phyloP scores from a whole-genome alignment of 2,797 vertebrate species.

The Vipera ursinii region DNA sequence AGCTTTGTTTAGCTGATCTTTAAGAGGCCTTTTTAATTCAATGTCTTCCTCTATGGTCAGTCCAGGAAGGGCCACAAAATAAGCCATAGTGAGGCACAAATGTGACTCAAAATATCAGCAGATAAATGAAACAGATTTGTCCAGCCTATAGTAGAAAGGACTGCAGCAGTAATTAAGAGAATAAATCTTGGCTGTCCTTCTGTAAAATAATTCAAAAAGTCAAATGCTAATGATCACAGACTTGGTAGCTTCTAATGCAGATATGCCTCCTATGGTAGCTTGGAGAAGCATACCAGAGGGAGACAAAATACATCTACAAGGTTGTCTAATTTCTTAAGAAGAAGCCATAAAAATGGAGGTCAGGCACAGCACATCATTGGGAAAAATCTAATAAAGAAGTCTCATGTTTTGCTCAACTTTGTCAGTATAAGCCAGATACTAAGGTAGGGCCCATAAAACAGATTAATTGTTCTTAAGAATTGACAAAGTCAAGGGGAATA shows the following conservation, averaged over 20 bases:
- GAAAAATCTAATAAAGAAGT: not conserved
- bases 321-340: not conserved
- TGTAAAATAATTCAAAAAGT: not conserved
- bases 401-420: conserved; percentile 15
- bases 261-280: not conserved
- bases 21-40: not conserved
- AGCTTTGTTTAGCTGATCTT: not conserved
- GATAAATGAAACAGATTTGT: not conserved
- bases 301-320: not conserved
- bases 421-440: not conserved
- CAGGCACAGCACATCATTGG: conserved; percentile 10
- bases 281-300: not conserved
- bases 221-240: not conserved
- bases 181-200: not conserved
- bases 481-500: conserved; percentile 34
- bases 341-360: conserved; percentile 36
- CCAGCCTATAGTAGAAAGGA: not conserved
- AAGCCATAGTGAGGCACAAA: not conserved
- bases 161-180: not conserved
- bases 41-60: not conserved
- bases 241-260: not conserved
- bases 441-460: conserved; percentile 4
- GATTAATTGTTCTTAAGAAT: conserved; percentile 44
- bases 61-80: not conserved
- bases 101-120: not conserved